These are phyloP conservation scores for Micromys minutus DNA, from an alignment of 2,113 vertebrate genomes.

Conservation along the genomic window DNA sequence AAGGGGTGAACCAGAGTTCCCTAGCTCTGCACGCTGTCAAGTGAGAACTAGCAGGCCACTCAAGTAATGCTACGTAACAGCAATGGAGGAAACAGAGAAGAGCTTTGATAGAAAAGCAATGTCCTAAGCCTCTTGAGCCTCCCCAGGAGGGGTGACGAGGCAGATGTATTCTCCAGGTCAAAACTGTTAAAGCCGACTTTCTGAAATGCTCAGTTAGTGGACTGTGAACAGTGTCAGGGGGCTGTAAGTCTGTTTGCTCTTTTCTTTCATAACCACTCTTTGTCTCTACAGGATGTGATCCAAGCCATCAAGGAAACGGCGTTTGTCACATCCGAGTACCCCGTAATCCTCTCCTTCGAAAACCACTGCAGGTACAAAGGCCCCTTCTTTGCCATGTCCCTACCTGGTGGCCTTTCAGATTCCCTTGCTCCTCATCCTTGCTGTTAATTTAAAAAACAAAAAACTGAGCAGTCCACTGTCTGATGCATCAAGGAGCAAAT, in stretches of 20 bases:
- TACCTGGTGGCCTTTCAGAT: not conserved
- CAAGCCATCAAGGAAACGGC: constrained; percentile 98
- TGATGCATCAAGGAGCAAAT: not conserved
- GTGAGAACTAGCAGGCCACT: not conserved
- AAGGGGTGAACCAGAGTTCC: not conserved
- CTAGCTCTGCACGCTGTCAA: not conserved
- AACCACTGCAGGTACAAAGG: constrained; percentile 96
- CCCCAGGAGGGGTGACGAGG: not conserved
- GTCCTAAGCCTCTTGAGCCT: not conserved
- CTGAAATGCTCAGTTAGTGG: not conserved
- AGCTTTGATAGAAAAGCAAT: not conserved
- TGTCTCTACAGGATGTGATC: constrained; percentile 93
- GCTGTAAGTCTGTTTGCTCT: not conserved
- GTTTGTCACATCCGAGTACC: constrained; percentile 96
- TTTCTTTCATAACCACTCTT: constrained; percentile 64
- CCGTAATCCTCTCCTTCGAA: constrained; percentile 99
- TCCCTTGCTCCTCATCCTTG: not conserved
- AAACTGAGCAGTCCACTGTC: not conserved
- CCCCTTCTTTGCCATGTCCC: not conserved
- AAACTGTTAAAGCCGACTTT: not conserved
- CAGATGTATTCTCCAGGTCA: not conserved
- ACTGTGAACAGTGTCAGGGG: not conserved
- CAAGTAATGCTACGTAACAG: not conserved
- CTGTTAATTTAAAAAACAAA: not conserved
- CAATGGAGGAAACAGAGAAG: not conserved